Evolutionary conservation across 2,888 invertebrate genomes (phyloP), one percentile per base, ranked within the genome.

Genomic region (Platycnemis pennipes): DNA sequence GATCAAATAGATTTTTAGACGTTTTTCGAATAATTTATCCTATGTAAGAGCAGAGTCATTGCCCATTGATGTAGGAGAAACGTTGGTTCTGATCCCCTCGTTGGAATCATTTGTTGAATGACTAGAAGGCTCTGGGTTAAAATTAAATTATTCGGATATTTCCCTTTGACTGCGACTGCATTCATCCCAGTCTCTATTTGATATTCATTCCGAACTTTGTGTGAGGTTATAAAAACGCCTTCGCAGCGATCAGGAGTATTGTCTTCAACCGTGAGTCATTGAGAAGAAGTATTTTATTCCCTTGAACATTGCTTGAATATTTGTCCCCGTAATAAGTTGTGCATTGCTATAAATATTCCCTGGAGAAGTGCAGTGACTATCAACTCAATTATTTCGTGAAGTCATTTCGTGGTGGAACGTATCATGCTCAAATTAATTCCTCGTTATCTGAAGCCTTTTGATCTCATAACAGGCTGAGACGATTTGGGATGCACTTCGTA

Each of bases 281-380:
- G 31, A 37, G 77, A 77, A 37, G 77, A 77, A 77, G 77, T 37
- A 37, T 11, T 77, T 77, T 37, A 77, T 77, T 77, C 37, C 37
- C 77, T 37, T 16, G 77, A 77, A 37, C 77, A 37, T 37, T 77
- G 77, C 37, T 26, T 77, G 77, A 77, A 37, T 77, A 13, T 77
- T 7, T 11, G 37, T 63, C 63, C 37, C 11, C 16, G 77, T 77
- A 13, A 37, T 77, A 31, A 77, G 22, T 63, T 63, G 63, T 63
- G 63, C 13, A 77, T 77, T 77, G 77, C 77, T 77, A 77, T 77
- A 77, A 77, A 77, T 77, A 77, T 4, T 37, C 77, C 77, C 26
- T 37, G 8, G 31, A 77, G 77, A 77, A 77, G 31, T 37, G n/a
- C 26, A 63, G 19, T 63, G 63, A 63, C 63, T 63, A 26, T 63